Percentiles rank a stretch among this genome's conserved stretches.
These are phyloP conservation scores for Pseudococcus viburni DNA, from an alignment of 2,888 invertebrate species.

Conservation along the genomic window DNA sequence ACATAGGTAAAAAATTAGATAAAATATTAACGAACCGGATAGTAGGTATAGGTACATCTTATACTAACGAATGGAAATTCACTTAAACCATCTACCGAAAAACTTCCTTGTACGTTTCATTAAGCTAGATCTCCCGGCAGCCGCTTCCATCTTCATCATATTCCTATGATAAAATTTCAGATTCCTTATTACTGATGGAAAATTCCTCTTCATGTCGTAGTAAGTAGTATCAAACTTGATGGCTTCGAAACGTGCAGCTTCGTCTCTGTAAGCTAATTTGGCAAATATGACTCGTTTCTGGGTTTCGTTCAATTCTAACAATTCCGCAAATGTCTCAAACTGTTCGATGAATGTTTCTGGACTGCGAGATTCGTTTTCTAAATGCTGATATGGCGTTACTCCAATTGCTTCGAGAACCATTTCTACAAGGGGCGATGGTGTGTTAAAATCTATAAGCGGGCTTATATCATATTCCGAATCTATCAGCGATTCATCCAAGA, in stretches of 20 bases:
- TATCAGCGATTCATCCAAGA: no score
- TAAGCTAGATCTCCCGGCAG: neutral
- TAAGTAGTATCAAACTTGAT: neutral
- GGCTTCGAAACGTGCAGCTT: neutral
- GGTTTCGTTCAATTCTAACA: neutral
- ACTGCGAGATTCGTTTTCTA: neutral
- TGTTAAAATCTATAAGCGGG: neutral
- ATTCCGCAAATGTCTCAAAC: neutral
- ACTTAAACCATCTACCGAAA: neutral
- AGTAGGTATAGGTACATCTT: no score
- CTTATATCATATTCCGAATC: no score
- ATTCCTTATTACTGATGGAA: neutral
- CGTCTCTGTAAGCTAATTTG: neutral
- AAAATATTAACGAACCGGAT: no score
- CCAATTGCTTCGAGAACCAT: neutral
- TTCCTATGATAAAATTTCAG: no score
- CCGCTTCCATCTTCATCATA: no score
- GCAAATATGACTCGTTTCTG: neutral
- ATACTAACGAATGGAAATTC: no score
- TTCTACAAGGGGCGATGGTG: neutral
- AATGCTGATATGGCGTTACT: neutral
- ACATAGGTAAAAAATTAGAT: no score
- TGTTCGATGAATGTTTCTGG: neutral
- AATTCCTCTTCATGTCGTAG: neutral
- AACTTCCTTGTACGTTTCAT: neutral